Conservation (phyloP, 1,140 invertebrate species). For the Calephelis virginiensis region DNA sequence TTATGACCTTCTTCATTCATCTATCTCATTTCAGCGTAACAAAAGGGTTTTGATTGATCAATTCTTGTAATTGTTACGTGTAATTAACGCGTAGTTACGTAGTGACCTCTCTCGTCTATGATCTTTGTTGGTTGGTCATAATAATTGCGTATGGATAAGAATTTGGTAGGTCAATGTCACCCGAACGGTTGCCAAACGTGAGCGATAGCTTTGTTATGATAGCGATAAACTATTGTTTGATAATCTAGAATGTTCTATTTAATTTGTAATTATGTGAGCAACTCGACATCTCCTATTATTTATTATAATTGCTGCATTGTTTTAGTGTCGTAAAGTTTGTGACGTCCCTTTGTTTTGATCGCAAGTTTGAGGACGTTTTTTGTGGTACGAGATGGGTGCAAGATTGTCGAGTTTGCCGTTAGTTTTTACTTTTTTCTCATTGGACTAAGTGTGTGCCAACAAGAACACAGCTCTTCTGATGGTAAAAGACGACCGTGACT, state of each 20-base stretch:
- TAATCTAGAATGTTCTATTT: constrained; percentile 21
- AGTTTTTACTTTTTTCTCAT: too few species aligned
- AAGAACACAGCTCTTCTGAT: too few species aligned
- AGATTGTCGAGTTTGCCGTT: too few species aligned
- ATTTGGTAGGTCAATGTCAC: constrained; percentile 25
- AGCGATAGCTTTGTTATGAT: constrained; percentile 19
- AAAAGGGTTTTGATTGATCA: constrained; percentile 17
- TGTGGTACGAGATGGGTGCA: too few species aligned
- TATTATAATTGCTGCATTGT: constrained; percentile 8
- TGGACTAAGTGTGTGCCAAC: too few species aligned
- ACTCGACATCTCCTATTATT: neutral
- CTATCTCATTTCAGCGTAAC: constrained; percentile 5
- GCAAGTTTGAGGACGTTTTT: too few species aligned
- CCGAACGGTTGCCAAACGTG: constrained; percentile 7
- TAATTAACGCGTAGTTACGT: constrained; percentile 14
- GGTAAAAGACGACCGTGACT: too few species aligned
- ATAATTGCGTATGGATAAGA: constrained; percentile 21
- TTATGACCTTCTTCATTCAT: constrained; percentile 2
- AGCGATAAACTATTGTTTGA: constrained; percentile 12
- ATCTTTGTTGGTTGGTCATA: constrained; percentile 16
- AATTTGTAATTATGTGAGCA: neutral
- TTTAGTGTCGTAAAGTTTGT: neutral
- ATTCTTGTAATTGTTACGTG: constrained; percentile 16
- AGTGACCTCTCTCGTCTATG: constrained; percentile 12
- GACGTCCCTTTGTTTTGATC: too few species aligned